These are phyloP conservation scores for Parnassius smintheus DNA, from an alignment of 2,888 invertebrate species.

Conservation along the genomic window DNA sequence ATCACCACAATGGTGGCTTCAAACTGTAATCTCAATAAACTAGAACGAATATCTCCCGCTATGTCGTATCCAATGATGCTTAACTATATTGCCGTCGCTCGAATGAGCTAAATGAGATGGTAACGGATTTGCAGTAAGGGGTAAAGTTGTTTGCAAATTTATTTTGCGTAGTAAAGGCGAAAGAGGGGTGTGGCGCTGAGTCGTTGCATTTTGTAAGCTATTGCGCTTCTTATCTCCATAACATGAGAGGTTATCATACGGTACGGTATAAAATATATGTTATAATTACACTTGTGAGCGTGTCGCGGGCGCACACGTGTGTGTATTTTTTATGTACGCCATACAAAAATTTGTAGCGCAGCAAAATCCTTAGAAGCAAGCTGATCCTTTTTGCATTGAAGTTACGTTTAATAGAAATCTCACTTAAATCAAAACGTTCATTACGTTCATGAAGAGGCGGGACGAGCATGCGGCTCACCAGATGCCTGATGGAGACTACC, in stretches of 20 bases:
- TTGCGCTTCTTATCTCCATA: background rate
- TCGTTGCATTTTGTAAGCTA: conserved; percentile 3
- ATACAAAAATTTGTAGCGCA: too few relatives aligned
- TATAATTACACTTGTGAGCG: too few relatives aligned
- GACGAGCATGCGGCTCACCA: too few relatives aligned
- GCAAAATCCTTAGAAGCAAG: too few relatives aligned
- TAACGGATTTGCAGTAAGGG: conserved; percentile 19
- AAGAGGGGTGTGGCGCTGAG: conserved; percentile 11
- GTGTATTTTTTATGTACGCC: too few relatives aligned
- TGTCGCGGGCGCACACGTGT: too few relatives aligned
- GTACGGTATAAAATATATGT: background rate
- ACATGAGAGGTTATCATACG: background rate
- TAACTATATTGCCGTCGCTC: conserved; percentile 8
- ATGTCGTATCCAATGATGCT: conserved; percentile 10
- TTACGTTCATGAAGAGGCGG: too few relatives aligned
- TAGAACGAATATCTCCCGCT: background rate
- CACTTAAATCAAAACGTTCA: too few relatives aligned
- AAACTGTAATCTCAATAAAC: conserved; percentile 14
- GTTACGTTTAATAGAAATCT: too few relatives aligned
- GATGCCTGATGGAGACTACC: too few relatives aligned
- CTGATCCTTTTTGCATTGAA: too few relatives aligned
- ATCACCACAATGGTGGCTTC: conserved; percentile 9
- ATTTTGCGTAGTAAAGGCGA: background rate
- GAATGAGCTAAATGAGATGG: conserved; percentile 6
- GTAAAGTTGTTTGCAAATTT: conserved; percentile 21